These are phyloP conservation scores for Chrysomela aeneicollis DNA, from an alignment of 2,888 invertebrate genomes.

Conservation along the genomic window DNA sequence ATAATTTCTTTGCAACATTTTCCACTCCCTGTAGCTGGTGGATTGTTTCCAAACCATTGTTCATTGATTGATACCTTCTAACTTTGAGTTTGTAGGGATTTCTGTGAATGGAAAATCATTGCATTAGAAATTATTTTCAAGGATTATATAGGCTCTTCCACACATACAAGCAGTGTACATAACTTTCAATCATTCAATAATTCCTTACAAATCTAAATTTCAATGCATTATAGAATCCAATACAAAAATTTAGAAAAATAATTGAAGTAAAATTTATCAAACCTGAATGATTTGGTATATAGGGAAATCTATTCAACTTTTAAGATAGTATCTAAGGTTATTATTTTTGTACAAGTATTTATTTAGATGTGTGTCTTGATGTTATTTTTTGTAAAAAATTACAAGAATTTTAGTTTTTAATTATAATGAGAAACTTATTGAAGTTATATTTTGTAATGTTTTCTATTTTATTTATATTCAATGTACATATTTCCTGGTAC, in stretches of 20 bases:
- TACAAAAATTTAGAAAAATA: neutral
- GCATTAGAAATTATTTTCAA: too few species aligned
- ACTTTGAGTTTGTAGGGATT: too few species aligned
- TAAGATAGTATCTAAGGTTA: constrained; percentile 40
- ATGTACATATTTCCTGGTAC: constrained; percentile 51
- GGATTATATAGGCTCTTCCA: too few species aligned
- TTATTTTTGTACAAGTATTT: constrained; percentile 52
- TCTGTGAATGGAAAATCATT: too few species aligned
- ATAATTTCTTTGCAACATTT: too few species aligned
- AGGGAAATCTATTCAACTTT: constrained; percentile 28
- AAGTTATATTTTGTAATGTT: constrained; percentile 51
- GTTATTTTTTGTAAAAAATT: constrained; percentile 34
- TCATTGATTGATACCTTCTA: too few species aligned
- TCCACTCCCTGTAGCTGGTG: too few species aligned
- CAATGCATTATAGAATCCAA: neutral
- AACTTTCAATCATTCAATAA: too few species aligned
- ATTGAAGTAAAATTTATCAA: too few species aligned
- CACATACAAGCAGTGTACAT: too few species aligned
- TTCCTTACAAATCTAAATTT: neutral
- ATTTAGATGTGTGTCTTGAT: constrained; percentile 43
- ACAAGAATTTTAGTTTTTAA: constrained; percentile 41
- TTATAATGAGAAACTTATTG: constrained; percentile 33
- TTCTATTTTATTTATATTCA: constrained; percentile 50
- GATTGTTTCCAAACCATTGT: too few species aligned
- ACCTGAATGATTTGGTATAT: constrained; percentile 23